Evolutionary conservation across 2,888 invertebrate genomes (phyloP), one percentile per base, ranked within the genome.

Genomic region (Cephonodes hylas): DNA sequence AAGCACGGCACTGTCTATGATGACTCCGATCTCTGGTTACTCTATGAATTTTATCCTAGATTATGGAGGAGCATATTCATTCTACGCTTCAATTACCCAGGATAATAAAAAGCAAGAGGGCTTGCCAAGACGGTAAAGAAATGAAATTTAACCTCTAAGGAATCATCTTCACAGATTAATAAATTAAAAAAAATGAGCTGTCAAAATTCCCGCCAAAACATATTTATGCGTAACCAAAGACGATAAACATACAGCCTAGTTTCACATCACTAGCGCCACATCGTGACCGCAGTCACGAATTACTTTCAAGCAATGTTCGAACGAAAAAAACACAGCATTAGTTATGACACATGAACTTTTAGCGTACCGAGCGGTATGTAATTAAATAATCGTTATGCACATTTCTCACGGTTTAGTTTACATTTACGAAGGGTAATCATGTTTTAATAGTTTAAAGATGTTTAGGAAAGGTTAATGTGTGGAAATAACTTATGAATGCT

Each of bases 301-400:
- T 31, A 27, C 42, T 25, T 59, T 60, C 42, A 62, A 62, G 59
- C 66, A 62, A 45, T 59, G 66, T 61, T 62, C 56, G 64, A 69
- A 56, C 62, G 45, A 18, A 53, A 53, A 53, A 53, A 45, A 13
- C 61, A 61, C 27, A n/a, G 38, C 38, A 38, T 38, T 38, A 38
- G 34, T 66, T 71, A 72, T 69, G 75, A 73, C 71, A 73, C 64
- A 64, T 65, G 62, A 68, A 72, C 66, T 75, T 73, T 73, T 67
- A 67, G 20, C 67, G n/a, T 59, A 38, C 38, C 3, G n/a, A 38
- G 60, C 61, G 57, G 60, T 42, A 70, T 66, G 42, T 69, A 75
- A 74, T 74, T 74, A 74, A 63, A 73, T 66, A 61, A 66, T 66
- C 71, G 67, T 74, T 74, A 68, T 65, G 63, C 59, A 57, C 59